Evolutionary conservation across 2,113 vertebrate genomes (phyloP).

Genomic region (Numenius arquata): DNA sequence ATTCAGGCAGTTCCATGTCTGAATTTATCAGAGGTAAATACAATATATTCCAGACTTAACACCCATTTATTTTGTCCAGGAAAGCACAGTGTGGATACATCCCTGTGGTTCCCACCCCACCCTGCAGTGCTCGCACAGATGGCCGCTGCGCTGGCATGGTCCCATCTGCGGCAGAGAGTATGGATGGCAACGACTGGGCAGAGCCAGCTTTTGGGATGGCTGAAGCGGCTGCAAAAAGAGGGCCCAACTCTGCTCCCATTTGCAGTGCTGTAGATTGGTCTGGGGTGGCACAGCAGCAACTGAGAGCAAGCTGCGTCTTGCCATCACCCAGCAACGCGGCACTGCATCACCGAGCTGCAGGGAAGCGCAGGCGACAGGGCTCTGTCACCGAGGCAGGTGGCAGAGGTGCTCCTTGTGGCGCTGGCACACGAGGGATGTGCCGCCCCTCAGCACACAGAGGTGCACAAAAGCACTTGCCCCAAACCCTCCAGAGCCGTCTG

Average conservation of each 20-base stretch:
- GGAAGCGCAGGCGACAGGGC: no score
- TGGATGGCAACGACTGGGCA: accelerated
- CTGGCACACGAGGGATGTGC: neutral
- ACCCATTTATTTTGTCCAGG: neutral
- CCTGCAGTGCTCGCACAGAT: neutral
- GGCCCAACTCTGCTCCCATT: neutral
- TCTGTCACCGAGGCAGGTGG: accelerated
- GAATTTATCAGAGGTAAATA: neutral
- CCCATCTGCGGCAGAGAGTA: neutral
- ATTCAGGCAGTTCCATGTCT: neutral
- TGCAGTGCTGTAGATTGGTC: neutral
- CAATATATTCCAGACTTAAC: neutral
- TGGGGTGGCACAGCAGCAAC: neutral
- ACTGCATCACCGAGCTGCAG: neutral
- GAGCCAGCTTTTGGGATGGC: neutral
- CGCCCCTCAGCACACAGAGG: no score
- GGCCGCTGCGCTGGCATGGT: neutral
- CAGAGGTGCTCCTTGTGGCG: accelerated
- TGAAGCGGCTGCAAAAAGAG: neutral
- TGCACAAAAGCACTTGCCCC: neutral
- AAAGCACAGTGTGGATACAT: neutral
- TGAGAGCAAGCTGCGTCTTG: neutral
- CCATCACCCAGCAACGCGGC: no score
- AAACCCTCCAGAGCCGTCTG: neutral
- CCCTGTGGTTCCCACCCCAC: neutral